Evolutionary conservation across 2,888 invertebrate genomes (phyloP).

Genomic region (Xiphydria camelus): DNA sequence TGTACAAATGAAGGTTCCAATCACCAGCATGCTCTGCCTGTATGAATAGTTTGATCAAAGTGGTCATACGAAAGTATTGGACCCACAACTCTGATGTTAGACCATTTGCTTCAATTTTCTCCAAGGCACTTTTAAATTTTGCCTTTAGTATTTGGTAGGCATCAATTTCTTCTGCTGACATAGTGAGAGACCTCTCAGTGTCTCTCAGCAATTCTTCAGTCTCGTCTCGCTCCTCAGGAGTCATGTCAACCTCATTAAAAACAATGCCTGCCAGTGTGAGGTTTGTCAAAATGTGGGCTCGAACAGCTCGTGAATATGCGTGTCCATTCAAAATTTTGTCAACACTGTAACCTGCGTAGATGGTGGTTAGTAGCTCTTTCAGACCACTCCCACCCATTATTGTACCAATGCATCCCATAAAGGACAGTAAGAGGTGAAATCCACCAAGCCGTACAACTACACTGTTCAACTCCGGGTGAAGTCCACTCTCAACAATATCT

Average conservation of each 20-base stretch:
- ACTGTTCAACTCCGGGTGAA: too few relatives aligned
- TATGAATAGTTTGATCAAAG: constrained; percentile 6
- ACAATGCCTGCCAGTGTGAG: too few relatives aligned
- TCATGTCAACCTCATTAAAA: too few relatives aligned
- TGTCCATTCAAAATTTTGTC: constrained; percentile 12
- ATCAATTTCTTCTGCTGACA: too few relatives aligned
- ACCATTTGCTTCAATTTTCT: too few relatives aligned
- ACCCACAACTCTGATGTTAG: constrained; percentile 19
- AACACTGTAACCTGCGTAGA: constrained; percentile 10
- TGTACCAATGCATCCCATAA: constrained; percentile 7
- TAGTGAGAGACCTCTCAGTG: too few relatives aligned
- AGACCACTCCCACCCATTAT: constrained; percentile 15
- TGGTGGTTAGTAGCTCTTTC: constrained; percentile 2
- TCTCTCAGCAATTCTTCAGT: too few relatives aligned
- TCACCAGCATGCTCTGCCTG: constrained; percentile 36
- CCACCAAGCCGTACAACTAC: too few relatives aligned
- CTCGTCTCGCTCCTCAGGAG: too few relatives aligned
- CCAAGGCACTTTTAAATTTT: too few relatives aligned
- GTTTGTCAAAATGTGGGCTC: constrained; percentile 3
- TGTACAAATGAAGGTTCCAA: constrained; percentile 35
- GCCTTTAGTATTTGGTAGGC: too few relatives aligned
- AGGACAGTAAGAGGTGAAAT: constrained; percentile 9
- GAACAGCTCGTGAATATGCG: constrained; percentile 5
- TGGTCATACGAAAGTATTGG: constrained; percentile 16
- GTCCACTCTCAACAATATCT: too few relatives aligned